phyloP scores from a whole-genome alignment of 2,888 invertebrate species.

The Dione juno region DNA sequence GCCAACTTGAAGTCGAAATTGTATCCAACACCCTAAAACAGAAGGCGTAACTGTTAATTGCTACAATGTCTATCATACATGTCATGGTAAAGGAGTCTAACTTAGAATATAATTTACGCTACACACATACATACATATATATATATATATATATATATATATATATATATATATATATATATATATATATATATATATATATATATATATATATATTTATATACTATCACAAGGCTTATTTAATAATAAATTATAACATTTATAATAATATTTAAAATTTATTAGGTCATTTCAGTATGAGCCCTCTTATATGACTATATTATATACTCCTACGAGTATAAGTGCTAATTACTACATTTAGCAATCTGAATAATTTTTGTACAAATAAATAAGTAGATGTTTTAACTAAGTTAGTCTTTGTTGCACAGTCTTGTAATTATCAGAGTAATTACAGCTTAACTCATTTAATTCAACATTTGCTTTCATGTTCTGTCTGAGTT shows the following conservation, averaged over 20 bases:
- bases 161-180: not conserved
- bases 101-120: not conserved
- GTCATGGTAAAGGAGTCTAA: not conserved
- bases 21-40: slow-evolving; percentile 87
- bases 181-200: not conserved
- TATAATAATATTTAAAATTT: no score
- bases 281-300: no score
- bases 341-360: slow-evolving; percentile 4
- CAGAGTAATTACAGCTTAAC: slow-evolving; percentile 27
- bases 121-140: not conserved
- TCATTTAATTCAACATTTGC: slow-evolving; percentile 29
- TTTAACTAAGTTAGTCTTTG: slow-evolving; percentile 24
- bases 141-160: not conserved
- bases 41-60: slow-evolving; percentile 34
- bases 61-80: slow-evolving; percentile 29
- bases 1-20: slow-evolving; percentile 93
- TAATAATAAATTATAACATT: no score
- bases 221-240: no score
- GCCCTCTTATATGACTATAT: no score
- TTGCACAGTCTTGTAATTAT: slow-evolving; percentile 26
- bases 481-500: slow-evolving; percentile 18
- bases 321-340: no score
- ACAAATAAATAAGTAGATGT: slow-evolving; percentile 27
- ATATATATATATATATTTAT: not conserved
- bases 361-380: slow-evolving; percentile 20